Evolutionary conservation across 2,797 vertebrate genomes (phyloP).

Genomic region (Poeciliopsis infans): DNA sequence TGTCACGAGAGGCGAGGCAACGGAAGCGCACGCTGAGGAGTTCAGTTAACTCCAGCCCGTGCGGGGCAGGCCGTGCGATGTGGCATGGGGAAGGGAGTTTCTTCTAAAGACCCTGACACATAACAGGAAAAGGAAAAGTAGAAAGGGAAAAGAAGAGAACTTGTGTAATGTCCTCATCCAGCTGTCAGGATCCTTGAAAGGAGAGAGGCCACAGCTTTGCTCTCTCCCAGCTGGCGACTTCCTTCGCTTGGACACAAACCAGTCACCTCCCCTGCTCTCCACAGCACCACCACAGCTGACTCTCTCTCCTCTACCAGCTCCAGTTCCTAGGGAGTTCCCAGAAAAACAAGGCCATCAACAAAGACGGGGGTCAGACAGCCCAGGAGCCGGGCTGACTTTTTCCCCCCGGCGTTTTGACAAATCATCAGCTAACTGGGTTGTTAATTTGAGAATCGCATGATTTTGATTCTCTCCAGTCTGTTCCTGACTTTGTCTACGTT

Average conservation of each 20-base stretch:
- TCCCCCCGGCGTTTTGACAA: constrained; percentile 63
- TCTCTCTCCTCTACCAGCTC: constrained; percentile 35
- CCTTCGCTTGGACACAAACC: constrained; percentile 54
- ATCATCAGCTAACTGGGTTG: constrained; percentile 57
- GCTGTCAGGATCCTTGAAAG: constrained; percentile 45
- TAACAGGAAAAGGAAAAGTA: constrained; percentile 49
- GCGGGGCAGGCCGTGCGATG: constrained; percentile 44
- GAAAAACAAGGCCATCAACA: constrained; percentile 75
- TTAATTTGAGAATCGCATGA: constrained; percentile 11
- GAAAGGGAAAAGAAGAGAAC: constrained; percentile 15
- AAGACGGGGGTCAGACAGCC: constrained; percentile 48
- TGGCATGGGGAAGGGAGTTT: constrained; percentile 36
- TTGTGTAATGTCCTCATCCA: constrained; percentile 37
- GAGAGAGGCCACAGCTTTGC: constrained; percentile 45
- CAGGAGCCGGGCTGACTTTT: constrained; percentile 40
- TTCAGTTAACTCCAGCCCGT: constrained; percentile 52
- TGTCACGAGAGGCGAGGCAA: constrained; percentile 51
- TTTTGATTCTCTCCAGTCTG: constrained; percentile 47
- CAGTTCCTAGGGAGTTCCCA: constrained; percentile 76
- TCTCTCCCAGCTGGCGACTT: constrained; percentile 52
- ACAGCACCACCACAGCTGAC: constrained; percentile 47
- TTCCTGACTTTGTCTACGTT: constrained; percentile 33
- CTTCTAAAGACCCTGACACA: constrained; percentile 51
- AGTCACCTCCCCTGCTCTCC: constrained; percentile 55
- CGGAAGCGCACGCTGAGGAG: constrained; percentile 29